These are phyloP conservation scores for Sander lucioperca DNA, from an alignment of 2,113 vertebrate genomes.

Conservation along the genomic window DNA sequence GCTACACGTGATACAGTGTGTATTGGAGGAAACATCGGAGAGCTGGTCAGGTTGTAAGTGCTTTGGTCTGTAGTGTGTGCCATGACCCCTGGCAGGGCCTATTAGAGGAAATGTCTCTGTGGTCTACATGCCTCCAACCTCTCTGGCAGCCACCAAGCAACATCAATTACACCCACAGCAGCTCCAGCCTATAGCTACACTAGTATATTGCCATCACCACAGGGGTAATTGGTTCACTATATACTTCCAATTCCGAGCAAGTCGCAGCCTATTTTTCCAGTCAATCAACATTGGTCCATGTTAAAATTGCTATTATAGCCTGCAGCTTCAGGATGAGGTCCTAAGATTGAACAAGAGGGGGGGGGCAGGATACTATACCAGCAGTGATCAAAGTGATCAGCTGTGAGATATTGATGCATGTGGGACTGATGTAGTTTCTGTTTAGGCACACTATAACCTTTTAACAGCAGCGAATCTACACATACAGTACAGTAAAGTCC, in stretches of 20 bases:
- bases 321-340: conserved; percentile 55
- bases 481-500: conserved; percentile 1
- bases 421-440: background rate
- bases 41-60: conserved; percentile 65
- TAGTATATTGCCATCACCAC: conserved; percentile 78
- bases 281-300: conserved; percentile 68
- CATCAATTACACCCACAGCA: conserved; percentile 80
- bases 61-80: conserved; percentile 60
- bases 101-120: conserved; percentile 78
- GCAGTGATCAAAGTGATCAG: conserved; percentile 42
- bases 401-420: conserved; percentile 24
- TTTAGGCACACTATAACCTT: conserved; percentile 19
- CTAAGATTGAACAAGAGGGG: conserved; percentile 61
- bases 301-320: conserved; percentile 79
- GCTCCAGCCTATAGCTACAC: conserved; percentile 72
- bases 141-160: conserved; percentile 75
- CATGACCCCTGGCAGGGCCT: conserved; percentile 75
- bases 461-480: background rate
- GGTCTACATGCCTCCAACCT: conserved; percentile 75
- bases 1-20: conserved; percentile 1
- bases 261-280: conserved; percentile 77
- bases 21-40: conserved; percentile 52
- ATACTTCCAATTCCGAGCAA: conserved; percentile 78
- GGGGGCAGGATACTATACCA: conserved; percentile 9
- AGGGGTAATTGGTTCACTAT: conserved; percentile 82